Percentiles rank a stretch among this genome's conserved stretches.
Evolutionary conservation across 2,888 invertebrate species (phyloP).

Genomic region (Dryococelus australis): DNA sequence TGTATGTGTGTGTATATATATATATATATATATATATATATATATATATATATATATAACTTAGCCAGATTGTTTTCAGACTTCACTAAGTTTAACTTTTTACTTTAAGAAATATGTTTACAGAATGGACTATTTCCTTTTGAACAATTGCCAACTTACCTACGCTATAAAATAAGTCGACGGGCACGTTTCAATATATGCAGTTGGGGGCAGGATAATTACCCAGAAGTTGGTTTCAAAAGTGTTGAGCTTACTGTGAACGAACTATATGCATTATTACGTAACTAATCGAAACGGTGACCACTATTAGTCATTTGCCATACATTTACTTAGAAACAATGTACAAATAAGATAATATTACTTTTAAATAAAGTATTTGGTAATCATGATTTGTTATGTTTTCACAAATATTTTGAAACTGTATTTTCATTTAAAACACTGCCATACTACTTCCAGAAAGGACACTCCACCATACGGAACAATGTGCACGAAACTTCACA

Average conservation of each 20-base stretch:
- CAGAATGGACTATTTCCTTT: no score
- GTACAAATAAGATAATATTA: background rate
- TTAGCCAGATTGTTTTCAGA: no score
- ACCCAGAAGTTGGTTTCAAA: background rate
- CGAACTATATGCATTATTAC: no score
- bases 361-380: no score
- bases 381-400: no score
- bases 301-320: background rate
- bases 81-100: no score
- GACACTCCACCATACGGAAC: background rate
- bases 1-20: no score
- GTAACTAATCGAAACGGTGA: background rate
- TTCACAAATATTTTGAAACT: constrained; percentile 46
- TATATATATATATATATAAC: no score
- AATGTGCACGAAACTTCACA: background rate
- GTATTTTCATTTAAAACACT: no score
- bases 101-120: no score
- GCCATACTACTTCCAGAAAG: background rate
- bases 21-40: no score
- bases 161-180: background rate
- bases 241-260: background rate
- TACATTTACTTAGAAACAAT: background rate
- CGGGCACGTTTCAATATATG: background rate
- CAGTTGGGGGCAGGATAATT: background rate
- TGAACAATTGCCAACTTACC: background rate